These are phyloP conservation scores for Darevskia nairensis DNA, from an alignment of 2,797 vertebrate species.

Conservation along the genomic window DNA sequence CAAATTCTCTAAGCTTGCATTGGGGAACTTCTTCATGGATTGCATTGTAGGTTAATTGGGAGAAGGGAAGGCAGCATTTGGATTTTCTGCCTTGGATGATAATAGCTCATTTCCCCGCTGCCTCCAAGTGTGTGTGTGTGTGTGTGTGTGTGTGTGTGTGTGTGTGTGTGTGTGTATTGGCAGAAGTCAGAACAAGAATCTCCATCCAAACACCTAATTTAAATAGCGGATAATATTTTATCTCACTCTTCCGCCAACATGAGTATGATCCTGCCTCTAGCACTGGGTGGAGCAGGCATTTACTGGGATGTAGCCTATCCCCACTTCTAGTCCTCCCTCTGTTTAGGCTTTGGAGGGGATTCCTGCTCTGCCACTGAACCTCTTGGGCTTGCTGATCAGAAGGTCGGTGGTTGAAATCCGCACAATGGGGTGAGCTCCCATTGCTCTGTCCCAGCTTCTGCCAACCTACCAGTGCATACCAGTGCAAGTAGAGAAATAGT, in stretches of 20 bases:
- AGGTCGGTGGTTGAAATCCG: too few relatives aligned
- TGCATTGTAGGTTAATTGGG: background rate
- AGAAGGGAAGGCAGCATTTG: background rate
- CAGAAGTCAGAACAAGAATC: background rate
- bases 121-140: too few relatives aligned
- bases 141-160: too few relatives aligned
- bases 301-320: background rate
- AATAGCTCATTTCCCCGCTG: background rate
- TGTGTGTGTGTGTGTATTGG: background rate
- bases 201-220: background rate
- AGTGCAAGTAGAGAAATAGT: too few relatives aligned
- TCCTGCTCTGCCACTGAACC: background rate
- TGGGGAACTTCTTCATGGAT: background rate
- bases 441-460: too few relatives aligned
- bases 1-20: background rate
- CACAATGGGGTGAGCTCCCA: too few relatives aligned
- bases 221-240: background rate
- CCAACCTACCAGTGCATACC: too few relatives aligned
- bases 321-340: background rate
- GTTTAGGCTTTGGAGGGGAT: background rate
- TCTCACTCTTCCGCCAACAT: background rate
- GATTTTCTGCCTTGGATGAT: background rate
- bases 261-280: background rate
- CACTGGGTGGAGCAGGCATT: background rate
- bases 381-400: too few relatives aligned